Base-by-base conservation (phyloP, 2,888 invertebrate species). In the Apamea monoglypha region DNA sequence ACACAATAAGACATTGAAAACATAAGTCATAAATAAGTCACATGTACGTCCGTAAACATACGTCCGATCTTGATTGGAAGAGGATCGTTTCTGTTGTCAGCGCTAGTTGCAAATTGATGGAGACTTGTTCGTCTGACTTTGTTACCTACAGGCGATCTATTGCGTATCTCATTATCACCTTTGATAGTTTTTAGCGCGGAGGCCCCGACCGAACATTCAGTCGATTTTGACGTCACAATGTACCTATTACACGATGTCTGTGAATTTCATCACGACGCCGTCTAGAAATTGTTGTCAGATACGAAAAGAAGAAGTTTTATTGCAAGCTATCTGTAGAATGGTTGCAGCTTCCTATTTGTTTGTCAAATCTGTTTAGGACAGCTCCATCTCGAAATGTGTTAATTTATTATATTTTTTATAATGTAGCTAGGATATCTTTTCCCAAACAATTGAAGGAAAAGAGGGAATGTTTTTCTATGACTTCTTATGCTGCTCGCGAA, bases 101-200 rank as follows among this genome's bases (percentile, higher is more conserved):
- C 32, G 32, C 47, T 50, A 69, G 71, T 79, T 75, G 80, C 80
- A 79, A 88, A 88, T 83, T 83, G 71, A 80, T 78, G 76, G 53
- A 87, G 84, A 81, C 69, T 80, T 67, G 77, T 61, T 53, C 70
- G 70, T 81, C 68, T 76, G 74, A 72, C 64, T 78, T 47, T n/a
- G 64, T 53, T 68, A 72, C 59, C 73, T 83, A 80, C 64, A 86
- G 78, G 83, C 84, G 85, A 78, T 87, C 80, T 87, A 87, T 91
- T 92, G 91, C 92, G 89, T 84, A 91, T 90, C 85, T 93, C 88
- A 93, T 94, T 94, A 94, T 92, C 94, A 93, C 94, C 92, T 94
- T 84, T 87, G 90, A 91, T 91, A 92, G 93, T 91, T 92, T 91
- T 93, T 92, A 93, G 93, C 92, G 87, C 87, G 86, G 86, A 85